Evolutionary conservation across 2,797 vertebrate genomes (phyloP), one percentile per base, ranked within the genome.

Genomic region (Rhadinocentrus ornatus): DNA sequence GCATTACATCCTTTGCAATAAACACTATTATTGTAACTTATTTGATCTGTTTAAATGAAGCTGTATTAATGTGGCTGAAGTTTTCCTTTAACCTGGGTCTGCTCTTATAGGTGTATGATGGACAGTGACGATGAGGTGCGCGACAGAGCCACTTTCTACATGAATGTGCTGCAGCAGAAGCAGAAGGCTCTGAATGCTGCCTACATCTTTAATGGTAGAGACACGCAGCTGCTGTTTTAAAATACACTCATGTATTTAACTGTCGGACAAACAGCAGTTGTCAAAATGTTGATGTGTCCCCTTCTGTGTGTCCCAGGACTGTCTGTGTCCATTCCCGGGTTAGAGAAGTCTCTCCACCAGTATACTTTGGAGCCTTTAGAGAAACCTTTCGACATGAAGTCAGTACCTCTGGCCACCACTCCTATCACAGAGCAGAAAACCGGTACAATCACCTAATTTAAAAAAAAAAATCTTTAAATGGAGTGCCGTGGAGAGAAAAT

Each of bases 111-210:
- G 93, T 99, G 98, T 77, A 98, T 99, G 97, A 97, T 99, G 97
- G 97, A 99, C 92, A 98, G 95, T 0, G 98, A 99, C 1, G 98
- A 99, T 0, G 97, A 99, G 67, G 97, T 99, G 35, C 94, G 97
- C 0, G 98, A 99, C 94, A 94, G 97, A 92, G 97, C 98, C 0
- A 99, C 97, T 0, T 99, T 99, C 94, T 99, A 99, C 87, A 91
- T 98, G 93, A 98, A 98, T 0, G 96, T 99, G 0, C 93, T 99
- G 7, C 96, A 97, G 88, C 97, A 99, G 93, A 97, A 96, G 71
- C 97, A 99, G 92, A 95, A 97, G 84, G 94, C 96, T 0, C 93
- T 99, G 62, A 99, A 99, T 1, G 97, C 98, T 3, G 96, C 96
- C 0, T 99, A 99, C 78, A 98, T 99, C 70, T 98, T 97, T 56